A percentile compares a stretch with the other conserved stretches of the same genome.
Evolutionary conservation across 1,140 invertebrate genomes (phyloP).

Genomic region (Lepidurus arcticus): DNA sequence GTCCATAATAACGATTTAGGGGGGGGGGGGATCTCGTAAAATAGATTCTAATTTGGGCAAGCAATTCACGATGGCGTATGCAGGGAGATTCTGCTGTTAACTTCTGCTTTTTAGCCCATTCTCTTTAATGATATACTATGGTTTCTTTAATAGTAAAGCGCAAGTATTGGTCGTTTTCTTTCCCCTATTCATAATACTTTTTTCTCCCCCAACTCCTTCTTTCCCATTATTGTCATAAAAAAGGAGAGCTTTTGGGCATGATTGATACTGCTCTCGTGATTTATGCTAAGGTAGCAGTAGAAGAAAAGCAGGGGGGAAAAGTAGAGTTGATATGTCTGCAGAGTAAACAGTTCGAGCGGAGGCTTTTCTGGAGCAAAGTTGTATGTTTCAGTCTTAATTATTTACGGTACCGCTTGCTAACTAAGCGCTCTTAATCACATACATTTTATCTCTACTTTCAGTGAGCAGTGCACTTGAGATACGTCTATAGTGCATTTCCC

Average conservation of each 20-base stretch:
- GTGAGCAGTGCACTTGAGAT: neutral
- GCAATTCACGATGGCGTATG: too few species aligned
- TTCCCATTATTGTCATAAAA: neutral
- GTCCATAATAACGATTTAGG: too few species aligned
- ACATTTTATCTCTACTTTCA: neutral
- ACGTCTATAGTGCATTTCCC: neutral
- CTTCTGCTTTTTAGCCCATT: too few species aligned
- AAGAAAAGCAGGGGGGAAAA: neutral
- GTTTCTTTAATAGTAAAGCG: too few species aligned
- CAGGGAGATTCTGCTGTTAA: too few species aligned
- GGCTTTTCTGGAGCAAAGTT: too few species aligned
- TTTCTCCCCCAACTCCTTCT: neutral
- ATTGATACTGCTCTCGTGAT: neutral
- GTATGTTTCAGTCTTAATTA: neutral
- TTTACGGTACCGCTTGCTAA: neutral
- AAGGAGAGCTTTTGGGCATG: neutral
- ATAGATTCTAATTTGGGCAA: too few species aligned
- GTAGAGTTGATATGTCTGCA: neutral
- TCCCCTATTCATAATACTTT: neutral
- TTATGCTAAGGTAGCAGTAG: neutral
- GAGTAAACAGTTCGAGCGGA: too few species aligned
- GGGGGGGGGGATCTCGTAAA: too few species aligned
- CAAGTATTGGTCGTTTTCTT: neutral
- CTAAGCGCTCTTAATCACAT: slow-evolving; percentile 16
- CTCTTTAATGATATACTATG: too few species aligned